These are phyloP conservation scores for Stegostoma tigrinum DNA, from an alignment of 2,113 vertebrate species.

Conservation along the genomic window DNA sequence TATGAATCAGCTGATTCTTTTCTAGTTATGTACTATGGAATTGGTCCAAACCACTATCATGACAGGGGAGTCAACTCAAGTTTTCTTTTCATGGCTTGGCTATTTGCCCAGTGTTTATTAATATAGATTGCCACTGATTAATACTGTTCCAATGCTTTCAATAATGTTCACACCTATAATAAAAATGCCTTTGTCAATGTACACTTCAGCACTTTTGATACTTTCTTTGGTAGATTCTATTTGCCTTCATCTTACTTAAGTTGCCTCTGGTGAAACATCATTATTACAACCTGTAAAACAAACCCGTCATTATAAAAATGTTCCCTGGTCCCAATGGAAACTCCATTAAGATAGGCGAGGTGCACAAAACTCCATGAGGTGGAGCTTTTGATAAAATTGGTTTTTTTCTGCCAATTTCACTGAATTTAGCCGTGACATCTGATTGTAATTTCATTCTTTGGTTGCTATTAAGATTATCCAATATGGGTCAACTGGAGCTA, in stretches of 20 bases:
- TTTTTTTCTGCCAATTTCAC: conserved; percentile 4
- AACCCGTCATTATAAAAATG: conserved; percentile 23
- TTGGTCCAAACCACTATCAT: conserved; percentile 39
- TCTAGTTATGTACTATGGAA: conserved; percentile 35
- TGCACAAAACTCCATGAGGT: neutral
- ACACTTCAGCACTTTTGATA: neutral
- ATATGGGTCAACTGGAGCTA: neutral
- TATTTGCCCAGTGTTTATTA: conserved; percentile 33
- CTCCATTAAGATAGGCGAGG: neutral
- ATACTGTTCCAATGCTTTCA: conserved; percentile 34
- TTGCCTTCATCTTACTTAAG: neutral
- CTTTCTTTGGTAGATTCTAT: neutral
- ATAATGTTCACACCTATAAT: conserved; percentile 33
- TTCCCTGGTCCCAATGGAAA: conserved; percentile 10
- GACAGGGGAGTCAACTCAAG: conserved; percentile 28
- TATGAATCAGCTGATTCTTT: conserved; percentile 39
- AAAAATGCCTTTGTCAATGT: neutral
- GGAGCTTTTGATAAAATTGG: neutral
- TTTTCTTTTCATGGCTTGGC: conserved; percentile 38
- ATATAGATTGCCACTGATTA: conserved; percentile 37
- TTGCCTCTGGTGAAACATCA: conserved; percentile 6
- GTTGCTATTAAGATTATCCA: conserved; percentile 8
- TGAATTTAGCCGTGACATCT: neutral
- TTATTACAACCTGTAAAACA: neutral
- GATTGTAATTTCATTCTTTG: conserved; percentile 20